A percentile compares a stretch with the other conserved stretches of the same genome.
Evolutionary conservation across 30 jellyfish, hydroid and myxozoan genomes (phyloP).

Genomic region (Cassiopea xamachana): DNA sequence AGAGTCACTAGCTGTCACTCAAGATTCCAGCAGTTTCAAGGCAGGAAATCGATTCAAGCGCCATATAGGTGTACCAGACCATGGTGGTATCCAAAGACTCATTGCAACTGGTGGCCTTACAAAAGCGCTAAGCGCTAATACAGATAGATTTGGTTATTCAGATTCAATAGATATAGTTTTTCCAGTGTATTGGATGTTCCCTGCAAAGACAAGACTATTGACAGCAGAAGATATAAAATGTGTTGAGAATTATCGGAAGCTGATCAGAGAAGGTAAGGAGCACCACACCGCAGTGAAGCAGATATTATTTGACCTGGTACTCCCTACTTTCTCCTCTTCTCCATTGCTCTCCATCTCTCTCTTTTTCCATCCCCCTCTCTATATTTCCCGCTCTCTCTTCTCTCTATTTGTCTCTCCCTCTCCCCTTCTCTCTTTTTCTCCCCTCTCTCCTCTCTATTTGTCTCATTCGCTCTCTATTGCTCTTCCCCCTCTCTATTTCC

Average conservation of each 20-base stretch:
- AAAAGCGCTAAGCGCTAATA: slow-evolving; percentile 30
- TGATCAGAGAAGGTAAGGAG: slow-evolving; percentile 73
- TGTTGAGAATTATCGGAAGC: slow-evolving; percentile 71
- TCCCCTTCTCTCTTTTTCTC: not conserved
- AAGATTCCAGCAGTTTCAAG: not conserved
- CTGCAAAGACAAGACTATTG: slow-evolving; percentile 82
- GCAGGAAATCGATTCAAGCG: slow-evolving; percentile 18
- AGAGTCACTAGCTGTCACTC: not conserved
- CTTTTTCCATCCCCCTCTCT: not conserved
- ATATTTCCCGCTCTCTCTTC: not conserved
- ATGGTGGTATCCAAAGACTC: slow-evolving; percentile 93
- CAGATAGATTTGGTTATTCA: slow-evolving; percentile 59
- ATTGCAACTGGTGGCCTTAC: slow-evolving; percentile 89
- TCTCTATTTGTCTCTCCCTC: not conserved
- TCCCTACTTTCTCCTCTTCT: not conserved
- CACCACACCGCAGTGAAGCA: too few relatives aligned
- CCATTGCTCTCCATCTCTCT: not conserved
- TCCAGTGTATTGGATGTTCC: slow-evolving; percentile 82
- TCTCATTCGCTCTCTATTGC: not conserved
- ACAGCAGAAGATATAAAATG: slow-evolving; percentile 75
- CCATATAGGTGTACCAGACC: slow-evolving; percentile 91
- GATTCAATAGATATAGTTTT: slow-evolving; percentile 88
- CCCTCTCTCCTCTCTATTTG: not conserved
- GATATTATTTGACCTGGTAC: too few relatives aligned
- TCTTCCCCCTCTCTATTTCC: not conserved